A percentile compares a stretch with the other conserved stretches of the same genome.
phyloP scores from a whole-genome alignment of 2,797 vertebrate species.

The Rhinichthys osculus region DNA sequence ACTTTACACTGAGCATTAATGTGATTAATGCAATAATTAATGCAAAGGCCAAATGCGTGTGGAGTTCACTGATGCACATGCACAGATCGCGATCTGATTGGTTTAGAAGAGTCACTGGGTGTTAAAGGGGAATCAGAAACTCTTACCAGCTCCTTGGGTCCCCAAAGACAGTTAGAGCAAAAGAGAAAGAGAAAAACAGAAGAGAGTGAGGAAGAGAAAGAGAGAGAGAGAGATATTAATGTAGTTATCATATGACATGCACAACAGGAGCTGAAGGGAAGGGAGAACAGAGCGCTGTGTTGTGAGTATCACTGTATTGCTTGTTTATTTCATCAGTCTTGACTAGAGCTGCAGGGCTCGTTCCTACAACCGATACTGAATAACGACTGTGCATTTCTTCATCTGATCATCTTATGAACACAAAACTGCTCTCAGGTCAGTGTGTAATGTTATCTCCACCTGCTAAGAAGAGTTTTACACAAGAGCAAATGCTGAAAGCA shows the following conservation, averaged over 20 bases:
- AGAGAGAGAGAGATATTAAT: slow-evolving; percentile 80
- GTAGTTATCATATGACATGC: slow-evolving; percentile 88
- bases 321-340: slow-evolving; percentile 49
- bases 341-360: neutral
- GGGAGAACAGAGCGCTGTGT: slow-evolving; percentile 76
- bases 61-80: slow-evolving; percentile 38
- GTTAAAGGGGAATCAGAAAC: slow-evolving; percentile 67
- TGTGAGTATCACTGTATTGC: slow-evolving; percentile 65
- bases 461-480: neutral
- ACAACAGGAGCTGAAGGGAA: slow-evolving; percentile 75
- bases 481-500: neutral
- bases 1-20: no score
- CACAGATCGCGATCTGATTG: slow-evolving; percentile 59
- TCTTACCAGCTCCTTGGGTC: slow-evolving; percentile 99
- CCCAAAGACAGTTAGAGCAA: slow-evolving; percentile 88
- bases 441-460: neutral
- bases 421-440: neutral
- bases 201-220: slow-evolving; percentile 63
- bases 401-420: slow-evolving; percentile 9
- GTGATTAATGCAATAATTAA: no score
- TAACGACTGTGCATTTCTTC: neutral
- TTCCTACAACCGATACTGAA: neutral
- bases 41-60: neutral
- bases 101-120: slow-evolving; percentile 42
- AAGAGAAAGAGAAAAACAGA: slow-evolving; percentile 68